Conservation (phyloP, 1,140 invertebrate genomes). For the Diploscapter pachys region DNA sequence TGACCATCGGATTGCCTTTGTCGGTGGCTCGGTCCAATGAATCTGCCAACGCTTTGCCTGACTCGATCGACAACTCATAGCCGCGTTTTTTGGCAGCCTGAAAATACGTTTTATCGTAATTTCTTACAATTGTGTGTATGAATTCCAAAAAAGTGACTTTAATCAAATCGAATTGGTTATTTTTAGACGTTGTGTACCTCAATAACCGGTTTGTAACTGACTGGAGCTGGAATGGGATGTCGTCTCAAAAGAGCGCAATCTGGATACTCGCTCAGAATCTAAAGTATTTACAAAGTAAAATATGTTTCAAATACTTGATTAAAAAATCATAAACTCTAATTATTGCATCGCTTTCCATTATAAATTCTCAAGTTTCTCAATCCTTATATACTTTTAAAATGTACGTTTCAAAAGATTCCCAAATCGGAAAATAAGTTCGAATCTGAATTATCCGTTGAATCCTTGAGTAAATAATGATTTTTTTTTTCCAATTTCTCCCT, state of each 20-base stretch:
- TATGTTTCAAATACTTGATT: slow-evolving; percentile 51
- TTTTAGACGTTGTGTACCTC: slow-evolving; percentile 67
- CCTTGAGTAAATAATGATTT: neutral
- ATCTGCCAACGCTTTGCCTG: slow-evolving; percentile 71
- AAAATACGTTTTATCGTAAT: slow-evolving; percentile 18
- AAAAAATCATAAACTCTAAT: slow-evolving; percentile 56
- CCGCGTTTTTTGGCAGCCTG: slow-evolving; percentile 51
- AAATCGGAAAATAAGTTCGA: no score
- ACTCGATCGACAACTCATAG: slow-evolving; percentile 58
- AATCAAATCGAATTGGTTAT: slow-evolving; percentile 18
- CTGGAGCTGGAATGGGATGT: slow-evolving; percentile 79
- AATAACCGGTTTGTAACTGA: slow-evolving; percentile 82
- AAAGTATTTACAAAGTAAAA: neutral
- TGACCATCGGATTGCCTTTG: slow-evolving; percentile 68
- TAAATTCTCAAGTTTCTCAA: no score
- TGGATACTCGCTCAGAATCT: slow-evolving; percentile 76
- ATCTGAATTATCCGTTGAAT: no score
- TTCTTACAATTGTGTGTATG: neutral
- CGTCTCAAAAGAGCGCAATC: slow-evolving; percentile 84
- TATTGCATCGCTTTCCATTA: neutral
- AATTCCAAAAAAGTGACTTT: neutral
- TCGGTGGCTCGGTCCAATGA: slow-evolving; percentile 77
- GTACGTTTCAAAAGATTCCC: no score
- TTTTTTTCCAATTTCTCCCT: neutral
- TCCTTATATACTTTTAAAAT: no score